These are phyloP conservation scores for Perca schrenkii DNA, from an alignment of 2,113 vertebrate genomes.

Conservation along the genomic window DNA sequence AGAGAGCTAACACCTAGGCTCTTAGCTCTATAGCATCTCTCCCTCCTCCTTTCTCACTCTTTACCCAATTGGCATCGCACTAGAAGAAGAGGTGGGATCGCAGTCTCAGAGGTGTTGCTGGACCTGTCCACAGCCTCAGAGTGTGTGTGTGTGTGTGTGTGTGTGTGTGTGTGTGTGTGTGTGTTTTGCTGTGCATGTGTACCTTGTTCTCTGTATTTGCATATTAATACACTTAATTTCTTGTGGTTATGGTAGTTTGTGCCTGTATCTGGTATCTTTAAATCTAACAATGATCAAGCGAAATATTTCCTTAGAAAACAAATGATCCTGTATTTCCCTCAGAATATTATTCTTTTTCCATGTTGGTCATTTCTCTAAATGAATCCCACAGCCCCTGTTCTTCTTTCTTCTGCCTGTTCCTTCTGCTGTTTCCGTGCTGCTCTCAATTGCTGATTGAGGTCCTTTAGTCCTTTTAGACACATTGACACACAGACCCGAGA, in stretches of 20 bases:
- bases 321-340: background rate
- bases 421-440: background rate
- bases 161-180: background rate
- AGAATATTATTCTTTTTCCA: background rate
- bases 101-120: constrained; percentile 74
- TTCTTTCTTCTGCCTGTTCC: no score
- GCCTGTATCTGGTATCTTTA: background rate
- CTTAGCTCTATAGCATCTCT: constrained; percentile 79
- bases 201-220: constrained; percentile 8
- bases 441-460: background rate
- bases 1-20: constrained; percentile 75
- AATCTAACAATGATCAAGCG: background rate
- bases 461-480: background rate
- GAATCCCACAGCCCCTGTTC: no score
- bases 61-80: constrained; percentile 56
- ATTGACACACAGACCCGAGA: no score
- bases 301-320: background rate
- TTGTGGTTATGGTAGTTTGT: background rate
- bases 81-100: constrained; percentile 59
- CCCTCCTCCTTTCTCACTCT: constrained; percentile 63
- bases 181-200: constrained; percentile 25
- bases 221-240: constrained; percentile 5
- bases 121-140: constrained; percentile 70
- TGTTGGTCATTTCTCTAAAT: no score
- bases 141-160: constrained; percentile 7